A percentile compares a stretch with the other conserved stretches of the same genome.
Evolutionary conservation across 1,140 invertebrate species (phyloP).

Genomic region (Trinorchestia longiramus): DNA sequence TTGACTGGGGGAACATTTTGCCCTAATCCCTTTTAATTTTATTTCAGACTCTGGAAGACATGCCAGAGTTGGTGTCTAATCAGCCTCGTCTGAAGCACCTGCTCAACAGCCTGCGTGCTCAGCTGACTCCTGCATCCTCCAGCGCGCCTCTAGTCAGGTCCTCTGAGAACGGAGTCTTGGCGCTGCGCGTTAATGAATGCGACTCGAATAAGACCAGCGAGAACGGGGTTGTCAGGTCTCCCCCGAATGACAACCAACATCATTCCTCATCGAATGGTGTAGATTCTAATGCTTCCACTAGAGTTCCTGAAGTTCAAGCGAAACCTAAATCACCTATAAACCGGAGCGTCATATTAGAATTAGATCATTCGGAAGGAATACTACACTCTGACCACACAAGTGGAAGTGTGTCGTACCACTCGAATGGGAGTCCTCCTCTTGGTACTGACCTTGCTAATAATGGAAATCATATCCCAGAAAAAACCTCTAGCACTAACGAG

Average conservation of each 20-base stretch:
- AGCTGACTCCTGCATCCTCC: background rate
- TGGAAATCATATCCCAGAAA: background rate
- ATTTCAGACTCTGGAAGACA: slow-evolving; percentile 24
- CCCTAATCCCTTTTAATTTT: background rate
- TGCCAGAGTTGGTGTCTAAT: slow-evolving; percentile 12
- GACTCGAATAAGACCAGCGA: slow-evolving; percentile 11
- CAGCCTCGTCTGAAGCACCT: slow-evolving; percentile 17
- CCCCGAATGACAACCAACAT: background rate
- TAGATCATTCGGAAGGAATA: background rate
- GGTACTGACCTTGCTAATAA: background rate
- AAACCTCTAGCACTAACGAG: background rate
- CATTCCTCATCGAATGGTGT: background rate
- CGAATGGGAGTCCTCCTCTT: background rate
- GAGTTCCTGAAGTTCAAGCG: background rate
- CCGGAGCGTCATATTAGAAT: background rate
- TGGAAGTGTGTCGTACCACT: background rate
- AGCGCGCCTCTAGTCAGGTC: background rate
- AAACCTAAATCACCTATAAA: background rate
- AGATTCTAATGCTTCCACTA: background rate
- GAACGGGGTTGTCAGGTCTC: background rate
- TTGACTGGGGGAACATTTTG: background rate
- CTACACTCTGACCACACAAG: background rate
- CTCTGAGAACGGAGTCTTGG: background rate
- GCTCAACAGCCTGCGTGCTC: slow-evolving; percentile 22
- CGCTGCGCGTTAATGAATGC: slow-evolving; percentile 24